Evolutionary conservation across 1,140 invertebrate genomes (phyloP), one percentile per base, ranked within the genome.

Genomic region (Papilio polytes): DNA sequence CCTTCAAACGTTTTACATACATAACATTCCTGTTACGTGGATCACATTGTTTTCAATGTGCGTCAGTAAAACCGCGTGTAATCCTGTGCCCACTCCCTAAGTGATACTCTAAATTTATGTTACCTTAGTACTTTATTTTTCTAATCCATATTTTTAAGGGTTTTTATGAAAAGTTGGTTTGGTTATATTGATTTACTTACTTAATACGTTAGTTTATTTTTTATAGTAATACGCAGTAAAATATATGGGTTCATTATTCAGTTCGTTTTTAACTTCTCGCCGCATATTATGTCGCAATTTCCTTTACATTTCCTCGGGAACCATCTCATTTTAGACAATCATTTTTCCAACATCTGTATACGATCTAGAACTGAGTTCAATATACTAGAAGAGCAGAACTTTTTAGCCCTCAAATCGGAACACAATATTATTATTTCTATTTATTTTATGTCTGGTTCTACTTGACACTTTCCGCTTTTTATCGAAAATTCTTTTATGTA

Each of bases 21-120:
- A 20, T 56, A 18, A 9, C 59, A 63, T 63, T 26, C 59, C 59
- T 15, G 56, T 13, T 3, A 20, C 56, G 51, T 22, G 56, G 56
- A 59, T 59, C 59, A 63, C 59, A 63, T 63, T 63, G 59, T 63
- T 63, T 12, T 22, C 59, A 63, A 63, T 26, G 59, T 63, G 59
- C 59, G 59, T 63, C 59, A 63, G 22, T 18, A 4, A 13, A 63
- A 15, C 10, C 12, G 9, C 12, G 59, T 26, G 59, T 63, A 63
- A 63, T 26, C 56, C 56, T 59, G 44, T 26, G 56, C 20, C n/a
- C 53, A 63, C 59, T 13, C 22, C 59, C 10, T 26, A 63, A 63
- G 9, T 63, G 22, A 63, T 20, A 59, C 56, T 53, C 15, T 18
- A 53, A 18, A 59, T 31, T 63, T 63, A 63, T 63, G 59, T 12